Evolutionary conservation across 2,113 vertebrate species (phyloP).

Genomic region (Micromys minutus): DNA sequence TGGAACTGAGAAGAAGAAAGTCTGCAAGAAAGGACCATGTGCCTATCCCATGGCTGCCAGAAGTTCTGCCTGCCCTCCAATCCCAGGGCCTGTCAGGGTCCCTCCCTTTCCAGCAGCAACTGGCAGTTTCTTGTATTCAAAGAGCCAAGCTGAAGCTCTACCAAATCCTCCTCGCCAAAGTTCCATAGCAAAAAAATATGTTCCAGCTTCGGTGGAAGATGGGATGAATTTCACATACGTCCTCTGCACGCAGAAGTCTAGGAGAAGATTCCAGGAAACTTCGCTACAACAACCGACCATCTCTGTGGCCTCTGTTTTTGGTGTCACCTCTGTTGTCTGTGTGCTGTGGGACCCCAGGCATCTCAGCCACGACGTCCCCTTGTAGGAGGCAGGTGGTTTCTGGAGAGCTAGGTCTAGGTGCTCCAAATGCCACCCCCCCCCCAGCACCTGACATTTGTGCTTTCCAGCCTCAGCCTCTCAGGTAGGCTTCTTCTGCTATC

Average conservation of each 20-base stretch:
- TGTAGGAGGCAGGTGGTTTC: neutral
- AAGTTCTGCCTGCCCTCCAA: neutral
- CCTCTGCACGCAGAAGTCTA: neutral
- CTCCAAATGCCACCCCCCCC: neutral
- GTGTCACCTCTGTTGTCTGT: too few relatives aligned
- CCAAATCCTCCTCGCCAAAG: neutral
- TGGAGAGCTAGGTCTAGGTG: neutral
- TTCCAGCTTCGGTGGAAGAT: neutral
- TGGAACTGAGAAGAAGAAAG: neutral
- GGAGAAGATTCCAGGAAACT: neutral
- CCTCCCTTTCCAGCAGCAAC: conserved; percentile 4
- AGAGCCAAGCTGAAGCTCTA: neutral
- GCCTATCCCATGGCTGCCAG: neutral
- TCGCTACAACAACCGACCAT: neutral
- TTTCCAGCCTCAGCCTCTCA: neutral
- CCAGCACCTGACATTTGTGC: neutral
- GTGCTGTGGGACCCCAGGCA: too few relatives aligned
- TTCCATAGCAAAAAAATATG: neutral
- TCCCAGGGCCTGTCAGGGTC: neutral
- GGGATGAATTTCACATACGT: neutral
- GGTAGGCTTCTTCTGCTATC: neutral
- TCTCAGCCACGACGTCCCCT: neutral
- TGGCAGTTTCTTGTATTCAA: neutral
- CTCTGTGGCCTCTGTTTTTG: neutral
- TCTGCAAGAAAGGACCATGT: neutral